A percentile compares a stretch with the other conserved stretches of the same genome.
Evolutionary conservation across 2,888 invertebrate species (phyloP).

Genomic region (Drosophila yooni): DNA sequence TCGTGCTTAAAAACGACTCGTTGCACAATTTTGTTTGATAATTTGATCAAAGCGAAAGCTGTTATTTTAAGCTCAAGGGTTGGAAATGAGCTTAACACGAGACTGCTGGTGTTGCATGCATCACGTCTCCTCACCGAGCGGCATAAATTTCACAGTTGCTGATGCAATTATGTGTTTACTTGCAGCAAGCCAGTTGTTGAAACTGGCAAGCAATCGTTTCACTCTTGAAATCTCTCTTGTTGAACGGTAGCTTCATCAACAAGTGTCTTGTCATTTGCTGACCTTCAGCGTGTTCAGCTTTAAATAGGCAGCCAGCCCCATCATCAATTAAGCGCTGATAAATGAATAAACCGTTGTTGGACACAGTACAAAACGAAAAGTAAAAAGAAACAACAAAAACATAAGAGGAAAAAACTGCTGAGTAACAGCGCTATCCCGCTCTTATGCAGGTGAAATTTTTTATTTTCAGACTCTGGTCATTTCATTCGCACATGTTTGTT

Average conservation of each 20-base stretch:
- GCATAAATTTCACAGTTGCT: constrained; percentile 24
- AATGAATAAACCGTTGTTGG: constrained; percentile 54
- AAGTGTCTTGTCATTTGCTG: constrained; percentile 59
- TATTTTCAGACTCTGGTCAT: constrained; percentile 24
- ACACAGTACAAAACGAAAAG: constrained; percentile 30
- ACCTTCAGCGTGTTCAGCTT: constrained; percentile 56
- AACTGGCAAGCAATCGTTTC: background rate
- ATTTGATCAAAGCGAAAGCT: constrained; percentile 62
- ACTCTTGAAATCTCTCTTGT: constrained; percentile 24
- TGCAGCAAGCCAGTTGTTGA: constrained; percentile 4
- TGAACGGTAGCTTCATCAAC: constrained; percentile 36
- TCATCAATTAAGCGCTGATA: constrained; percentile 60
- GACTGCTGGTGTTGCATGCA: constrained; percentile 9
- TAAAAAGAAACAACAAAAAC: constrained; percentile 11
- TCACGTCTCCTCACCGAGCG: constrained; percentile 14
- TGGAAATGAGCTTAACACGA: constrained; percentile 10
- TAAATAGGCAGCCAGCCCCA: constrained; percentile 42
- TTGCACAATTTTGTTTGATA: constrained; percentile 55
- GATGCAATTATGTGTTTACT: constrained; percentile 19
- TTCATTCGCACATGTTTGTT: constrained; percentile 28
- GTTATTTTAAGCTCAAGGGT: constrained; percentile 45
- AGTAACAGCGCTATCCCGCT: constrained; percentile 42
- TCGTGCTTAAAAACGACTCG: constrained; percentile 41
- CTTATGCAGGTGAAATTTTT: constrained; percentile 18
- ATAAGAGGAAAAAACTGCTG: background rate